These are phyloP conservation scores for Drosophila multiciliata DNA, from an alignment of 2,888 invertebrate species.

Conservation along the genomic window DNA sequence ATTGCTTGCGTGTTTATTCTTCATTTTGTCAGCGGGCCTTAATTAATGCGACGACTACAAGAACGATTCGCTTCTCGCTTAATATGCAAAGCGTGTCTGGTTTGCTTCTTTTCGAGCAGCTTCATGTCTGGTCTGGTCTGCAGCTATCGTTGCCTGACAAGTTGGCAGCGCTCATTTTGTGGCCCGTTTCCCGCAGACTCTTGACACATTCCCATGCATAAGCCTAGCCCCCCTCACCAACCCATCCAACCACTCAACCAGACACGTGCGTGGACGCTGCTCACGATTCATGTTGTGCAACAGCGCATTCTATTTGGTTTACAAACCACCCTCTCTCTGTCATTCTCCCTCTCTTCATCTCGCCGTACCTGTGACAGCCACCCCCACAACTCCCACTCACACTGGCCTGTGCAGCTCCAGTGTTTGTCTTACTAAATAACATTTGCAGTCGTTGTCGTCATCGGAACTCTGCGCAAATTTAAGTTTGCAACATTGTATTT, in stretches of 20 bases:
- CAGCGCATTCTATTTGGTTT: conserved; percentile 32
- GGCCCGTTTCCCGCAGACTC: conserved; percentile 34
- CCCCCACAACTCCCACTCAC: conserved; percentile 7
- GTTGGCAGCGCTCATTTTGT: conserved; percentile 42
- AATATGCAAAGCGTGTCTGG: conserved; percentile 67
- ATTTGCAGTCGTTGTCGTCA: conserved; percentile 44
- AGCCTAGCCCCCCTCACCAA: not conserved
- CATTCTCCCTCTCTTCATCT: conserved; percentile 2
- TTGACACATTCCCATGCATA: conserved; percentile 64
- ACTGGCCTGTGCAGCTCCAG: conserved; percentile 18
- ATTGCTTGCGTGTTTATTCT: conserved; percentile 62
- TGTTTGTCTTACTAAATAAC: conserved; percentile 14
- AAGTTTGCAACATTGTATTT: conserved; percentile 15
- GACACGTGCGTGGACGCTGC: conserved; percentile 40
- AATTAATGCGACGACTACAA: conserved; percentile 65
- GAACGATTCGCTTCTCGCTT: conserved; percentile 33
- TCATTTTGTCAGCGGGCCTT: conserved; percentile 47
- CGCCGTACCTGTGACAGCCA: not conserved
- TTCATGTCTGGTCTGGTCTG: conserved; percentile 29
- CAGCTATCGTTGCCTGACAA: conserved; percentile 24
- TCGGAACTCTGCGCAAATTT: conserved; percentile 6
- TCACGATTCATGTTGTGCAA: conserved; percentile 45
- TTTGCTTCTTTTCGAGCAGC: conserved; percentile 34
- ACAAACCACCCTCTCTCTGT: conserved; percentile 53
- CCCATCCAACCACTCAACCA: conserved; percentile 13